Conservation (phyloP, 2,888 invertebrate genomes). For the Matsumyia berberina region DNA sequence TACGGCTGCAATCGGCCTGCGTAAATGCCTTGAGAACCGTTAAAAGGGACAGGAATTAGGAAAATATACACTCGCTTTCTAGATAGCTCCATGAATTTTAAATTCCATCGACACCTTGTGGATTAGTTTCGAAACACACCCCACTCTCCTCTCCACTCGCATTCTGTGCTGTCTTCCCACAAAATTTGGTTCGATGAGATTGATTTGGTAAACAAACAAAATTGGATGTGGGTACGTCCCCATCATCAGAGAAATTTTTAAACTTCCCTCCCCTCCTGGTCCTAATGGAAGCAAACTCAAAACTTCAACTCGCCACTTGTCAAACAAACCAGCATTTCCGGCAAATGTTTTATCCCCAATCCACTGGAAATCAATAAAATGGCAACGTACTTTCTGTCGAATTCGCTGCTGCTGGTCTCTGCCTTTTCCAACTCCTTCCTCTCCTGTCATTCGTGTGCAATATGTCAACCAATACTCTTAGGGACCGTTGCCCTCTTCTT, state of each 20-base stretch:
- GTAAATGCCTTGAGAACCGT: too few relatives aligned
- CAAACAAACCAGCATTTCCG: conserved; percentile 20
- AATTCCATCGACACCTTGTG: too few relatives aligned
- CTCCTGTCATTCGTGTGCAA: conserved; percentile 16
- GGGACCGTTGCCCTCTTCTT: conserved; percentile 49
- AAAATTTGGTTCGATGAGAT: too few relatives aligned
- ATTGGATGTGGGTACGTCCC: conserved; percentile 22
- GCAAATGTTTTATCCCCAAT: not conserved
- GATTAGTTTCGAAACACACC: too few relatives aligned
- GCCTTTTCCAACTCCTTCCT: not conserved
- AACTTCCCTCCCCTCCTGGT: not conserved
- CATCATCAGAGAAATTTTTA: conserved; percentile 16
- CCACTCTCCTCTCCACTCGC: too few relatives aligned
- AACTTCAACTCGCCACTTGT: not conserved
- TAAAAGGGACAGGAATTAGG: too few relatives aligned
- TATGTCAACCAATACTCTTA: conserved; percentile 57
- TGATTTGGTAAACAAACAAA: conserved; percentile 54
- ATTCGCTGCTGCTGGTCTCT: too few relatives aligned
- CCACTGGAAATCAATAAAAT: conserved; percentile 6
- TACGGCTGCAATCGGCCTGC: too few relatives aligned
- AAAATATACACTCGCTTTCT: too few relatives aligned
- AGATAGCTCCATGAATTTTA: too few relatives aligned
- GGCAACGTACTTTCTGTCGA: not conserved
- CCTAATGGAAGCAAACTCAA: not conserved
- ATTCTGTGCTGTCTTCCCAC: too few relatives aligned